Percentiles rank a stretch among this genome's conserved stretches.
Conservation (phyloP, 2,888 invertebrate genomes). For the Cyclophora punctaria region DNA sequence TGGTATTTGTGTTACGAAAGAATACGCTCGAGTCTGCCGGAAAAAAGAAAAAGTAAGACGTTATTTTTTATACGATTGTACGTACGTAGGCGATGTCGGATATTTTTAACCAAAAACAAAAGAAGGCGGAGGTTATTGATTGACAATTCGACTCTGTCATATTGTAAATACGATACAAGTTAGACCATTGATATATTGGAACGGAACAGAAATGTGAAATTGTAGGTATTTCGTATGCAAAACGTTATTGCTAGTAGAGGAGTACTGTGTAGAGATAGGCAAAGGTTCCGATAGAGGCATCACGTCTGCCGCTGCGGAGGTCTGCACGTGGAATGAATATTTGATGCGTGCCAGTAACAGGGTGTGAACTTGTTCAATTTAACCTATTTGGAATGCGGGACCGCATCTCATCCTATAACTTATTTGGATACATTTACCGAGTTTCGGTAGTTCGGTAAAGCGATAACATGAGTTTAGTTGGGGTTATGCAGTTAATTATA, state of each 20-base stretch:
- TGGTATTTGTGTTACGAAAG: conserved; percentile 69
- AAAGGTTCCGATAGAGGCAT: conserved; percentile 33
- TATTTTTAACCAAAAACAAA: too few relatives aligned
- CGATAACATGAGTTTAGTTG: too few relatives aligned
- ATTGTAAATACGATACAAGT: too few relatives aligned
- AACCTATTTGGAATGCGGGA: conserved; percentile 27
- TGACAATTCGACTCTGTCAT: too few relatives aligned
- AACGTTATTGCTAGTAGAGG: too few relatives aligned
- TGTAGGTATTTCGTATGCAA: too few relatives aligned
- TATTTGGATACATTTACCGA: background rate
- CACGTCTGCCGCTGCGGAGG: conserved; percentile 59
- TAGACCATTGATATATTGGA: too few relatives aligned
- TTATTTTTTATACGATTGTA: too few relatives aligned
- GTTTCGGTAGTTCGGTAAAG: background rate
- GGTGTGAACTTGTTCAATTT: conserved; percentile 39
- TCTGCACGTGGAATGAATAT: conserved; percentile 56
- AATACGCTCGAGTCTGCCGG: conserved; percentile 57
- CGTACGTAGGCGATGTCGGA: too few relatives aligned
- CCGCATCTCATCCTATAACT: background rate
- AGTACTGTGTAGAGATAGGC: conserved; percentile 21
- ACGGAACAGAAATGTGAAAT: too few relatives aligned
- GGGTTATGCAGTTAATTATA: too few relatives aligned
- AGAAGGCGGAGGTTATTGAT: too few relatives aligned
- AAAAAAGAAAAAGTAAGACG: conserved; percentile 14
- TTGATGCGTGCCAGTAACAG: conserved; percentile 18